phyloP scores from a whole-genome alignment of 1,140 invertebrate genomes.

The Colletes latitarsis region DNA sequence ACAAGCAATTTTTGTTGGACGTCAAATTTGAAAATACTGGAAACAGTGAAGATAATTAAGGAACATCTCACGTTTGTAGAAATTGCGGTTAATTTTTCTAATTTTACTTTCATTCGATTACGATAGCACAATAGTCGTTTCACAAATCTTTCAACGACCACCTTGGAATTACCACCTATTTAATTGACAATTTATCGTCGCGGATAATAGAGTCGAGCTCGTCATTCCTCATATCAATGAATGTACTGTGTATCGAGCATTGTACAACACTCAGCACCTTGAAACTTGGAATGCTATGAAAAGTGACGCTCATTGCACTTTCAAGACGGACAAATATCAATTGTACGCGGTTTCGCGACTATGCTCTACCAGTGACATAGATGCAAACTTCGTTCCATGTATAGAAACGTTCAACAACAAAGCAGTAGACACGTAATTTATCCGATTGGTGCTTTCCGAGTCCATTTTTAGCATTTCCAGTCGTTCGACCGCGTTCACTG shows the following conservation, averaged over 20 bases:
- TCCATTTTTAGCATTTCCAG: background rate
- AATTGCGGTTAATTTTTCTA: no score
- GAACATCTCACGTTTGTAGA: no score
- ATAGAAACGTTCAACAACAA: background rate
- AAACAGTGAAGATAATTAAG: no score
- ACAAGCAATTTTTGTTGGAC: no score
- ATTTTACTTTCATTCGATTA: no score
- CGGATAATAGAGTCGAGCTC: background rate
- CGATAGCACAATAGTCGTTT: no score
- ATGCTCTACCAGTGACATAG: background rate
- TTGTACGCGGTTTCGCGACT: background rate
- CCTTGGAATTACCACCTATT: background rate
- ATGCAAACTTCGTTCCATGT: conserved; percentile 1
- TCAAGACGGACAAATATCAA: background rate
- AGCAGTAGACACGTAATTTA: background rate
- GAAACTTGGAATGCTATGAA: conserved; percentile 5
- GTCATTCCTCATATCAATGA: background rate
- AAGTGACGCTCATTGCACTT: background rate
- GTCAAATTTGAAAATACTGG: no score
- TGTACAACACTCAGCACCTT: background rate
- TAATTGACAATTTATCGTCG: no score
- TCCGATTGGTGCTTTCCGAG: background rate
- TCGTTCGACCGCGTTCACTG: background rate
- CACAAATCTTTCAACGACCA: no score
- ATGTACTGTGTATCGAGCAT: background rate